These are phyloP conservation scores for Poliocrania exsul DNA, from an alignment of 2,797 vertebrate species.

Conservation along the genomic window DNA sequence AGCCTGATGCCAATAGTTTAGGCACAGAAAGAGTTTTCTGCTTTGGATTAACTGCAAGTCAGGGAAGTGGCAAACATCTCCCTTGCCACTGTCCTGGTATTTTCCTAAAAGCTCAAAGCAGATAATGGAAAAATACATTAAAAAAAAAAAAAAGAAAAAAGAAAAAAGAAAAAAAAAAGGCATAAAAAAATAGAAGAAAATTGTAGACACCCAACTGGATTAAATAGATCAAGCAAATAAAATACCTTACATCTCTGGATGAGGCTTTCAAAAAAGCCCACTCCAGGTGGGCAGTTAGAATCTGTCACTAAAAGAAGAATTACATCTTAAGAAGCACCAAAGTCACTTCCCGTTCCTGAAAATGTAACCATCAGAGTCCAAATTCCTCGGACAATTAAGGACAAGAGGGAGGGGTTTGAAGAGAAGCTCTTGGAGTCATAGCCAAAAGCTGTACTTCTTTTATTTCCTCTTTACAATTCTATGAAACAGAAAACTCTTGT, in stretches of 20 bases:
- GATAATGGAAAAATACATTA: not conserved
- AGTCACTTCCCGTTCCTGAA: not conserved
- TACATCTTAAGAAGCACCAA: not conserved
- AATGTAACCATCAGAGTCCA: not conserved
- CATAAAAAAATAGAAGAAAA: not conserved
- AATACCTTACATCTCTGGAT: not conserved
- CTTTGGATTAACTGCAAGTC: constrained; percentile 25
- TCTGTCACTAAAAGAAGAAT: not conserved
- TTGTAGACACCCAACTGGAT: not conserved
- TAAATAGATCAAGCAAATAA: not conserved
- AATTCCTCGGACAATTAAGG: not conserved
- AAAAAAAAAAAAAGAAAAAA: not conserved
- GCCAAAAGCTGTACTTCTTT: not conserved
- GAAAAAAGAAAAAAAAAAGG: not conserved
- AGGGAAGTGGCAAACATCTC: not conserved
- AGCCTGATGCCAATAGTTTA: constrained; percentile 40
- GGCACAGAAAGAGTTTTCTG: constrained; percentile 29
- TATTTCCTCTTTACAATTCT: not conserved
- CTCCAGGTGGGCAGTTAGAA: not conserved
- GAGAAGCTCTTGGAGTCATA: not conserved
- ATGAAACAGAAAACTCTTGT: not conserved
- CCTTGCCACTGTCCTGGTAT: not conserved
- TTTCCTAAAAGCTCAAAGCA: constrained; percentile 13
- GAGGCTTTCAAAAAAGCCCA: not conserved
- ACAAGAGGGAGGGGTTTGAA: not conserved